Base-by-base conservation (phyloP, 1,140 invertebrate genomes). In the Atta colombica region DNA sequence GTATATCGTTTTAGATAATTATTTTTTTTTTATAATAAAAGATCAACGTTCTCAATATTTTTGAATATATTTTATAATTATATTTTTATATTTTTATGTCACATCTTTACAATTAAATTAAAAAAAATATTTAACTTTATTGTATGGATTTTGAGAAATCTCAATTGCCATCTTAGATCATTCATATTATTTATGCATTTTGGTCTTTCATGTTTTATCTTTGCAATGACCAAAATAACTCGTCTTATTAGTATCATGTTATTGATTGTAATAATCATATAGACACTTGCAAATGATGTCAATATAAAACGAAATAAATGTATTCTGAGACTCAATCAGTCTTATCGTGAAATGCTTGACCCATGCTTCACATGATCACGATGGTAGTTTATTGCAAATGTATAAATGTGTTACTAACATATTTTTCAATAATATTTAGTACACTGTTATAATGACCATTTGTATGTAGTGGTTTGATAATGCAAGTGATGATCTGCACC, bases 271-370 rank as follows among this genome's bases (percentile, higher is more conserved):
- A 21, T 28, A 31, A 81, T 81, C n/a, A n/a, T 18, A 7, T 21
- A 65, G n/a, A 51, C n/a, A 25, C 14, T 8, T 39, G 51, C 14
- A 72, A 77, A 28, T 12, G 60, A 25, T 45, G 16, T 16, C 39
- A 63, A 86, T 39, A 77, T 61, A 80, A 31, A 51, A n/a, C 35
- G 0, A 60, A 87, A 77, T 90, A 60, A 18, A 69, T 63, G 10
- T 53, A 21, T 53, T 72, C 77, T 85, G 69, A 74, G 60, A 35
- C 51, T 4, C n/a, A 45, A 84, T 74, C 55, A 74, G 71, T 66
- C 69, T 82, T 90, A 91, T 91, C 89, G 21, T 39, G 3, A 14
- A 77, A 74, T 58, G 58, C 14, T 89, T 91, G 89, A 89, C 90
- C 90, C 65, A 45, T 49, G n/a, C 21, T 28, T 60, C n/a, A n/a